phyloP scores from a whole-genome alignment of 2,888 invertebrate genomes.

The Clistopyga incitator region DNA sequence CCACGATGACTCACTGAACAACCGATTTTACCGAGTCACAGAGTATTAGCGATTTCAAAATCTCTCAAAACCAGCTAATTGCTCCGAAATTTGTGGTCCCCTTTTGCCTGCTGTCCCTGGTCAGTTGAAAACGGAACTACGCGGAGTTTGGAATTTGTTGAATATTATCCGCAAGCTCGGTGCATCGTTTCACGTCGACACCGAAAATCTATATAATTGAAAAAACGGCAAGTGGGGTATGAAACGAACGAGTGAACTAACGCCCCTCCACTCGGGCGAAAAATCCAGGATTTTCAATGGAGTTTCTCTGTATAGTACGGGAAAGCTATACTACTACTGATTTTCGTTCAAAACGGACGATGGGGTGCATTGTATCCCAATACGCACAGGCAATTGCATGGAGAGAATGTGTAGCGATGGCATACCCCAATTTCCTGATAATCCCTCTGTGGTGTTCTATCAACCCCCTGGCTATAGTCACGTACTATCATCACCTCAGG shows the following conservation, averaged over 20 bases:
- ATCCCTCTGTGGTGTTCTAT: conserved; percentile 30
- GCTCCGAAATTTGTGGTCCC: not conserved
- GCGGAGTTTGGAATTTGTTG: not conserved
- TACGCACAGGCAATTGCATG: conserved; percentile 12
- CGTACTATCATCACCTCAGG: conserved; percentile 10
- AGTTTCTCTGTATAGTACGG: conserved; percentile 8
- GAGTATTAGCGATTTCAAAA: not conserved
- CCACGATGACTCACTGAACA: too few species aligned
- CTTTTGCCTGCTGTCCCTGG: not conserved
- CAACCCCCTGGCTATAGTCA: not conserved
- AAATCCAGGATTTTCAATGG: conserved; percentile 37
- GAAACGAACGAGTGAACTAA: conserved; percentile 65
- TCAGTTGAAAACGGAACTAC: not conserved
- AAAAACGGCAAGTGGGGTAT: conserved; percentile 69
- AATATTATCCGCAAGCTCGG: not conserved
- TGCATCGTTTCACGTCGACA: conserved; percentile 7
- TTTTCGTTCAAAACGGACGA: conserved; percentile 14
- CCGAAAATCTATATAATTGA: conserved; percentile 70
- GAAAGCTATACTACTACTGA: not conserved
- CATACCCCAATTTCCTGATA: conserved; percentile 24
- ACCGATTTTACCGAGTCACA: too few species aligned
- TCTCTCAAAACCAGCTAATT: not conserved
- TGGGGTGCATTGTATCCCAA: not conserved
- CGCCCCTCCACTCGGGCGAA: conserved; percentile 42
- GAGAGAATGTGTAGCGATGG: not conserved